Conservation (phyloP, 2,797 vertebrate species). For the Iguana delicatissima region DNA sequence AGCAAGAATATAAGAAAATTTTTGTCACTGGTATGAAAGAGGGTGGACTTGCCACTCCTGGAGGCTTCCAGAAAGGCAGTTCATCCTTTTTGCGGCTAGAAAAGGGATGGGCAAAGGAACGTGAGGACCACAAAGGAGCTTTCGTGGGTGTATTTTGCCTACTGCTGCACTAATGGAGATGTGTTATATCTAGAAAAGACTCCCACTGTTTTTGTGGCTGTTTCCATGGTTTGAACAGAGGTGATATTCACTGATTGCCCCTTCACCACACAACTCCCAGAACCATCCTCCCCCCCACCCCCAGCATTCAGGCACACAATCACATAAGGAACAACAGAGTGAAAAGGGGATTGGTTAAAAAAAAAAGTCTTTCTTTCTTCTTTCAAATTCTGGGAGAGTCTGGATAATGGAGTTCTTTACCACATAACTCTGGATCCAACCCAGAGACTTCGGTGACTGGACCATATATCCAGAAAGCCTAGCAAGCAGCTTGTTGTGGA, state of each 20-base stretch:
- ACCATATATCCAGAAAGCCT: background rate
- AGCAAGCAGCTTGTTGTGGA: conserved; percentile 20
- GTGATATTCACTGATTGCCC: background rate
- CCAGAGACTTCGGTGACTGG: background rate
- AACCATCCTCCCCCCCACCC: no score
- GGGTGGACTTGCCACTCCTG: no score
- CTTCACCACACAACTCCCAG: background rate
- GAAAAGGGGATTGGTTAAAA: background rate
- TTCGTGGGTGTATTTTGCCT: no score
- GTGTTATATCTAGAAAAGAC: background rate
- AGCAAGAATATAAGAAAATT: background rate
- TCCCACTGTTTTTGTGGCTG: background rate
- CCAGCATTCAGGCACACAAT: background rate
- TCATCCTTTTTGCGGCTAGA: no score
- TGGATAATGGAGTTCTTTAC: background rate
- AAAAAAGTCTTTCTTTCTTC: background rate
- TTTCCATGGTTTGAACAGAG: background rate
- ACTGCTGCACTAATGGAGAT: no score
- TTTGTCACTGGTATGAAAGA: no score
- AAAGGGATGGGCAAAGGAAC: no score
- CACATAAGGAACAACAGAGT: background rate
- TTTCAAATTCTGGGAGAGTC: background rate
- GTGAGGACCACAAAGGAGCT: no score
- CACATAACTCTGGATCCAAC: background rate
- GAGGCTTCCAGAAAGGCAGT: no score